These are phyloP conservation scores for Antigone vipio DNA, from an alignment of 2,113 vertebrate genomes.

Conservation along the genomic window DNA sequence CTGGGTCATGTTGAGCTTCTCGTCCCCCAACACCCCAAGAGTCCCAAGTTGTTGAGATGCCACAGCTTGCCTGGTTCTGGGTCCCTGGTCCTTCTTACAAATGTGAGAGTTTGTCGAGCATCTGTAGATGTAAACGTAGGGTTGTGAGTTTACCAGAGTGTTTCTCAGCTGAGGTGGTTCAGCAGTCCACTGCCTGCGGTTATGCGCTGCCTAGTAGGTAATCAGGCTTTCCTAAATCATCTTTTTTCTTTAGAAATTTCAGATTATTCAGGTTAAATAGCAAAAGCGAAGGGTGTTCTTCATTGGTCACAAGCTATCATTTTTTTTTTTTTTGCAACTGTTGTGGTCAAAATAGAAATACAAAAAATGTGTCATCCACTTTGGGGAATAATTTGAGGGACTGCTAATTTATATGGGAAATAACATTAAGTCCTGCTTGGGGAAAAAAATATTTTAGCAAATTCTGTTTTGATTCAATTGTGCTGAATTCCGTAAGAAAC, in stretches of 20 bases:
- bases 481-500: background rate
- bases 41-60: background rate
- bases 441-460: background rate
- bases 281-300: background rate
- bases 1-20: too few relatives aligned
- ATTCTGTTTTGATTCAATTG: background rate
- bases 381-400: background rate
- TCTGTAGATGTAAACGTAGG: too few relatives aligned
- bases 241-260: background rate
- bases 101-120: too few relatives aligned
- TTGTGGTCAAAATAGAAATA: background rate
- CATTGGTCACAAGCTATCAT: too few relatives aligned
- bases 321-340: background rate
- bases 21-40: too few relatives aligned
- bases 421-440: background rate
- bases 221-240: too few relatives aligned
- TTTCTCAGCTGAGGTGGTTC: background rate
- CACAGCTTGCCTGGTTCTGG: too few relatives aligned
- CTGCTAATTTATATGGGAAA: background rate
- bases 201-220: background rate
- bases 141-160: background rate
- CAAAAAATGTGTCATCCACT: background rate
- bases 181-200: background rate
- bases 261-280: background rate
- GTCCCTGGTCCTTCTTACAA: too few relatives aligned